These are phyloP conservation scores for Lepisosteus osseus DNA, from an alignment of 2,113 vertebrate species.

Conservation along the genomic window DNA sequence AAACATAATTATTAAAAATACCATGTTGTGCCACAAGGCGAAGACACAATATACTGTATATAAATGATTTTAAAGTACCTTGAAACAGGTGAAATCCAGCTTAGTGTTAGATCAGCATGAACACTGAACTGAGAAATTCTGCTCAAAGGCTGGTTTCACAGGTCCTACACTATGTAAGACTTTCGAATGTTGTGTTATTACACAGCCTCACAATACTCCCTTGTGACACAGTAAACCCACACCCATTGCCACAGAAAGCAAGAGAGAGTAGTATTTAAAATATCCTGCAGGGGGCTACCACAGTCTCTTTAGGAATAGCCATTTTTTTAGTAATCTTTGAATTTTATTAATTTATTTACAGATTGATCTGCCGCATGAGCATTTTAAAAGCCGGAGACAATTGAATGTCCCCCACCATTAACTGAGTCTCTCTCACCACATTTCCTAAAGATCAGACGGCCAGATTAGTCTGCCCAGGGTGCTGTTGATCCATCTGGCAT, in stretches of 20 bases:
- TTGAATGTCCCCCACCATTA: background rate
- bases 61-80: too few relatives aligned
- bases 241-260: too few relatives aligned
- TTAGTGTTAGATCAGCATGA: too few relatives aligned
- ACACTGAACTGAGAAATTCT: background rate
- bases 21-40: too few relatives aligned
- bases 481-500: slow-evolving; percentile 5
- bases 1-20: too few relatives aligned
- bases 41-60: too few relatives aligned
- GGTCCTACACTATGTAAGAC: background rate
- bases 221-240: too few relatives aligned
- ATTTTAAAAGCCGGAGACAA: background rate
- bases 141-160: background rate
- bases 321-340: too few relatives aligned
- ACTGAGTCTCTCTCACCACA: background rate
- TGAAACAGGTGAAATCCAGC: too few relatives aligned
- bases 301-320: slow-evolving; percentile 16
- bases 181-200: too few relatives aligned
- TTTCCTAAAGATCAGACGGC: background rate
- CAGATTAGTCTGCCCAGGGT: slow-evolving; percentile 11
- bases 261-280: background rate
- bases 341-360: background rate
- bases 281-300: slow-evolving; percentile 37
- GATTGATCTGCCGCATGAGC: background rate
- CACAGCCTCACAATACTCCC: too few relatives aligned